Percentiles rank a stretch among this genome's conserved stretches.
phyloP scores from a whole-genome alignment of 2,113 vertebrate genomes.

The Nothoprocta pentlandii region DNA sequence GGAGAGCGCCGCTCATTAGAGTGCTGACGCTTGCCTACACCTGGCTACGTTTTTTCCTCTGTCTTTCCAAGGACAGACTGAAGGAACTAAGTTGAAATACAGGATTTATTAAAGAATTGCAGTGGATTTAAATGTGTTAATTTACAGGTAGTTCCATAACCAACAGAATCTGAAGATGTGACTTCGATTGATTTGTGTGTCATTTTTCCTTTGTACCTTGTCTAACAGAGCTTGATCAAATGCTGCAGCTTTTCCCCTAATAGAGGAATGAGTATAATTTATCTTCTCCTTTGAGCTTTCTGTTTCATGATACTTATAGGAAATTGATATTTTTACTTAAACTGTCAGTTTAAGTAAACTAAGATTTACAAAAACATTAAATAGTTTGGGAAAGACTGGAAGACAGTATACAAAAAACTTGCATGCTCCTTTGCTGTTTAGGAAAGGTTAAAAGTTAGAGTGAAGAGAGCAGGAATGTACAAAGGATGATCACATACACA shows the following conservation, averaged over 20 bases:
- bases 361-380: neutral
- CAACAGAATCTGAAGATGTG: neutral
- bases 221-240: neutral
- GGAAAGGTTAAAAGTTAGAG: neutral
- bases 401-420: neutral
- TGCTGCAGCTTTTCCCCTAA: neutral
- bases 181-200: neutral
- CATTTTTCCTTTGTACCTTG: neutral
- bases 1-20: neutral
- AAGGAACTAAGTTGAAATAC: neutral
- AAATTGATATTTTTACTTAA: neutral
- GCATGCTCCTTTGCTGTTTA: neutral
- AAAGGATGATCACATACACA: neutral
- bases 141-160: constrained; percentile 12
- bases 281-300: neutral
- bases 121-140: neutral
- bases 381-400: neutral
- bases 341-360: neutral
- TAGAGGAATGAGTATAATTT: neutral
- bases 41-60: neutral
- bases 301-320: neutral
- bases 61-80: neutral
- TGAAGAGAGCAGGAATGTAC: neutral
- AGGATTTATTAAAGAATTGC: constrained; percentile 5
- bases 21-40: neutral